Evolutionary conservation across 2,888 invertebrate species (phyloP).

Genomic region (Stictocephala bisonia): DNA sequence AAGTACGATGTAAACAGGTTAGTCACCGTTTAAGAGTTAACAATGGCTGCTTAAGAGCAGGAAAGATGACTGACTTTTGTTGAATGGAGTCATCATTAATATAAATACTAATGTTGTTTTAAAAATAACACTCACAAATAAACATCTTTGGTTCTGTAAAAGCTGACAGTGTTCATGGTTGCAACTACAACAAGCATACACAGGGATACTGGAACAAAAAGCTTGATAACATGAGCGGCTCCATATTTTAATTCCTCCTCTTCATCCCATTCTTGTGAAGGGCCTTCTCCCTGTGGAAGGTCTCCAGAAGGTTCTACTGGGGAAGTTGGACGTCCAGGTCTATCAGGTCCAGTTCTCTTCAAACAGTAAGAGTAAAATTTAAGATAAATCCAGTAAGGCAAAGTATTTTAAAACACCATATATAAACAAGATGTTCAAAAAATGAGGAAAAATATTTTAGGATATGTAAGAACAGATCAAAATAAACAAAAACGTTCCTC

Average conservation of each 20-base stretch:
- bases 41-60: no score
- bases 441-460: no score
- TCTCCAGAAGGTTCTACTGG: constrained; percentile 11
- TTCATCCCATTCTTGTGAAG: constrained; percentile 66
- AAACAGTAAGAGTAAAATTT: constrained; percentile 8
- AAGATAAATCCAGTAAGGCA: background rate
- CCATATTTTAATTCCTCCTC: constrained; percentile 96
- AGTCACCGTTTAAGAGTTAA: no score
- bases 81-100: no score
- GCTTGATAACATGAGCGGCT: constrained; percentile 97
- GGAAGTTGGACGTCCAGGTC: background rate
- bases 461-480: background rate
- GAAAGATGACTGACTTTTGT: no score
- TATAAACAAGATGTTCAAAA: no score
- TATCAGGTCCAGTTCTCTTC: constrained; percentile 28
- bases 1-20: no score
- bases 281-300: constrained; percentile 7
- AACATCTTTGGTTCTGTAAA: constrained; percentile 89
- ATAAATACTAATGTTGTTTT: background rate
- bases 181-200: constrained; percentile 99
- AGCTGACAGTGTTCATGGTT: constrained; percentile 92
- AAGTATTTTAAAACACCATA: background rate
- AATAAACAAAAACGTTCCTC: constrained; percentile 6
- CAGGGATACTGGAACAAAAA: constrained; percentile 97
- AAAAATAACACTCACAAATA: constrained; percentile 77